A percentile compares a stretch with the other conserved stretches of the same genome.
phyloP scores from a whole-genome alignment of 2,797 vertebrate genomes.

The Centropyge bicolor region DNA sequence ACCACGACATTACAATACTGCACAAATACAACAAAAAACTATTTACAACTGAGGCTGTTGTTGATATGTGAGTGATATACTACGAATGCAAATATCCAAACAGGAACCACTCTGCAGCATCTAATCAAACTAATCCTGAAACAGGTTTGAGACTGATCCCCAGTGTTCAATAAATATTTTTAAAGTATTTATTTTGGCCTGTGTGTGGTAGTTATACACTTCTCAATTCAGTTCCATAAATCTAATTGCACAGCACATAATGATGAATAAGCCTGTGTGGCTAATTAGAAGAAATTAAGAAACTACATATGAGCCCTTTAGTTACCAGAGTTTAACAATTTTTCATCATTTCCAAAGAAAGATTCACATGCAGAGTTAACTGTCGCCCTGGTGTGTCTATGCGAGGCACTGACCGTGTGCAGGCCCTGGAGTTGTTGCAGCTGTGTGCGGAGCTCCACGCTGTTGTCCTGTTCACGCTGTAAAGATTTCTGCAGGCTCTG shows the following conservation, averaged over 20 bases:
- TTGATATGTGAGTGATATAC: background rate
- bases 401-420: slow-evolving; percentile 85
- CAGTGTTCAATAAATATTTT: too few relatives aligned
- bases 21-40: background rate
- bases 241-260: background rate
- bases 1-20: background rate
- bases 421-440: slow-evolving; percentile 94
- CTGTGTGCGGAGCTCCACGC: slow-evolving; percentile 90
- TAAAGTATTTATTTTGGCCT: background rate
- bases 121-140: background rate
- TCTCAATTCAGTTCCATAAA: background rate
- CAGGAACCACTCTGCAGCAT: background rate
- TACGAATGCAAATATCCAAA: background rate
- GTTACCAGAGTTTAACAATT: background rate
- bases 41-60: background rate
- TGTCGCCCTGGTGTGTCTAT: background rate
- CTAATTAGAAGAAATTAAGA: background rate
- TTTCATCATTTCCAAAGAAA: background rate
- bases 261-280: too few relatives aligned
- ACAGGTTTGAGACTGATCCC: background rate
- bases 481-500: slow-evolving; percentile 92
- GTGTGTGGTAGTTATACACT: background rate
- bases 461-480: slow-evolving; percentile 92
- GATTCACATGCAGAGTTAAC: background rate
- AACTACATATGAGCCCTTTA: background rate